Evolutionary conservation across 1,140 invertebrate species (phyloP), one percentile per base, ranked within the genome.

Genomic region (Thaumatotibia leucotreta): DNA sequence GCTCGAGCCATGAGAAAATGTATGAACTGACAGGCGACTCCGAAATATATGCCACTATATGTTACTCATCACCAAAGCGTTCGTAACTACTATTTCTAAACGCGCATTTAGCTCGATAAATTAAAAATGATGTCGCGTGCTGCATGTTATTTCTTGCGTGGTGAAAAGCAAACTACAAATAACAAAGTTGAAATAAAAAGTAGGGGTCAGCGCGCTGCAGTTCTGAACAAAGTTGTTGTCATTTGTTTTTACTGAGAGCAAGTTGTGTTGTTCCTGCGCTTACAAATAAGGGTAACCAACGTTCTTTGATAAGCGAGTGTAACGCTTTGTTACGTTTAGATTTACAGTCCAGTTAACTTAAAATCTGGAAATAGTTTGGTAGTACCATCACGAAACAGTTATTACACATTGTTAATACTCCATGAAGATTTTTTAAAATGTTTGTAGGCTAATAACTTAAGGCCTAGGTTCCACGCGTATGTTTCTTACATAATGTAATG

Each of bases 131-230:
- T 54, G 50, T 27, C 17, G 17, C 17, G 49, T 54, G 50, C 23
- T 27, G 50, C 23, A 24, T 54, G 23, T 27, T 50, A 22, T 24
- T 23, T 22, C 50, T 54, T 24, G 50, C 50, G 9, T 54, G 50
- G 50, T 54, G 50, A n/a, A 54, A 54, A 54, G 22, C 20, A 29
- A 54, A 54, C 50, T 50, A 23, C 17, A 50, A 54, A 39, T 39
- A 39, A 27, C 50, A 54, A 54, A 54, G 50, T 54, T 54, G 23
- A 10, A 54, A 54, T 27, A 54, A 54, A 27, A 54, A 54, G 4
- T 22, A 27, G 49, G n/a, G 50, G 50, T 54, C 50, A 54, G 50
- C 50, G 50, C 50, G 22, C 23, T 24, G 22, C 23, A n/a, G 50
- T 54, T 54, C 50, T 2, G 22, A 54, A 24, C 23, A 10, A 54